Conservation (phyloP, 1,140 invertebrate genomes). For the Euschistus heros region DNA sequence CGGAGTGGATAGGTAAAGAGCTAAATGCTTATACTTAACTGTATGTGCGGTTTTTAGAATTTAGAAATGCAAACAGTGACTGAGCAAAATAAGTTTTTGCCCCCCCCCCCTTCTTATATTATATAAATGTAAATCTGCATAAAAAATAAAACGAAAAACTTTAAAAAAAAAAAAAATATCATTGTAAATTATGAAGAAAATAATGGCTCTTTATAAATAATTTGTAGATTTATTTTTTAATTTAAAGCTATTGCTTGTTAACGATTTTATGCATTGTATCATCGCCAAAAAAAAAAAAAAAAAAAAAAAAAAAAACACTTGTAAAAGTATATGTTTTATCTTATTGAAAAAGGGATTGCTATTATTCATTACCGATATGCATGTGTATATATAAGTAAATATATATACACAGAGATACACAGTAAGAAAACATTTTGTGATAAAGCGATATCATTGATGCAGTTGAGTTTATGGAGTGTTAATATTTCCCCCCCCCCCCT, state of each 20-base stretch:
- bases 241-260: slow-evolving; percentile 24
- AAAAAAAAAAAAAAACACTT: slow-evolving; percentile 6
- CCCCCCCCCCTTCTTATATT: slow-evolving; percentile 13
- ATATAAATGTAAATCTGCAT: slow-evolving; percentile 21
- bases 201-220: slow-evolving; percentile 24
- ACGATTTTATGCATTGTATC: slow-evolving; percentile 18
- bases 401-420: background rate
- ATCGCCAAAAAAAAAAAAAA: slow-evolving; percentile 12
- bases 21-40: slow-evolving; percentile 25
- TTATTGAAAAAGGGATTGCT: background rate
- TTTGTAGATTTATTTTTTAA: slow-evolving; percentile 23
- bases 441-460: background rate
- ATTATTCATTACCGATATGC: background rate
- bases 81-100: slow-evolving; percentile 9
- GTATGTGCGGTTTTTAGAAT: slow-evolving; percentile 27
- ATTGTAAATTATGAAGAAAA: slow-evolving; percentile 21
- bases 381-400: background rate
- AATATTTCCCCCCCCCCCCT: background rate
- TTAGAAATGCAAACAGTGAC: slow-evolving; percentile 22
- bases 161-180: too few species aligned
- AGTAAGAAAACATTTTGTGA: slow-evolving; percentile 3
- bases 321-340: slow-evolving; percentile 8
- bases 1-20: slow-evolving; percentile 26
- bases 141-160: background rate
- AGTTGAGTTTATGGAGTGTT: background rate